Percentiles rank a stretch among this genome's conserved stretches.
Conservation (phyloP, 2,888 invertebrate species). For the Plutella xylostella region DNA sequence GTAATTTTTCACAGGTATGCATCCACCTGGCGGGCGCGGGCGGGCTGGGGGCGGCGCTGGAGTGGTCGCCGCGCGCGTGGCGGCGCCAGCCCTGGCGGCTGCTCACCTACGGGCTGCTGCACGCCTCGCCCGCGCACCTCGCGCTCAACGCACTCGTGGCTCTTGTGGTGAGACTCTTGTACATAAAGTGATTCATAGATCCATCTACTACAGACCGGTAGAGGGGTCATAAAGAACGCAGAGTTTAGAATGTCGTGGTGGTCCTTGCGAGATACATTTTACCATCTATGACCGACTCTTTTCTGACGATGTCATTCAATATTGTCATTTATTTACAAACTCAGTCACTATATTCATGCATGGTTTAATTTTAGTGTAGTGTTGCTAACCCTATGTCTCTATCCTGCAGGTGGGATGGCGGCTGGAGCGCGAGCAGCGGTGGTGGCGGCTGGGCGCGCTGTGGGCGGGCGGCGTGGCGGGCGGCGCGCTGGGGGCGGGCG, state of each 20-base stretch:
- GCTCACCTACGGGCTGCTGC: constrained; percentile 82
- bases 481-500: constrained; percentile 80
- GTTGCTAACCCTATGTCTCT: no score
- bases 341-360: no score
- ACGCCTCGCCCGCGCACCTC: constrained; percentile 81
- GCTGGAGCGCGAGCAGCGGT: constrained; percentile 80
- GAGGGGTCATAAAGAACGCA: no score
- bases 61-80: constrained; percentile 54
- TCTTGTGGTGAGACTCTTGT: constrained; percentile 28
- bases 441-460: constrained; percentile 75
- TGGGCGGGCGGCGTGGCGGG: constrained; percentile 82
- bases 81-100: constrained; percentile 82
- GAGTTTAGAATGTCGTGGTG: no score
- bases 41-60: constrained; percentile 28
- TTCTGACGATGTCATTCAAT: no score
- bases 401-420: constrained; percentile 65
- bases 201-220: no score
- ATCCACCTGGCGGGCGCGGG: constrained; percentile 27
- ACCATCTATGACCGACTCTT: no score
- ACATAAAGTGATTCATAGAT: no score
- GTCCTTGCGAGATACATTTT: no score
- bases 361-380: no score
- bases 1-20: constrained; percentile 26
- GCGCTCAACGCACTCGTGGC: constrained; percentile 74
- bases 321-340: no score